phyloP scores from a whole-genome alignment of 2,113 vertebrate species.

The Corythoichthys intestinalis region DNA sequence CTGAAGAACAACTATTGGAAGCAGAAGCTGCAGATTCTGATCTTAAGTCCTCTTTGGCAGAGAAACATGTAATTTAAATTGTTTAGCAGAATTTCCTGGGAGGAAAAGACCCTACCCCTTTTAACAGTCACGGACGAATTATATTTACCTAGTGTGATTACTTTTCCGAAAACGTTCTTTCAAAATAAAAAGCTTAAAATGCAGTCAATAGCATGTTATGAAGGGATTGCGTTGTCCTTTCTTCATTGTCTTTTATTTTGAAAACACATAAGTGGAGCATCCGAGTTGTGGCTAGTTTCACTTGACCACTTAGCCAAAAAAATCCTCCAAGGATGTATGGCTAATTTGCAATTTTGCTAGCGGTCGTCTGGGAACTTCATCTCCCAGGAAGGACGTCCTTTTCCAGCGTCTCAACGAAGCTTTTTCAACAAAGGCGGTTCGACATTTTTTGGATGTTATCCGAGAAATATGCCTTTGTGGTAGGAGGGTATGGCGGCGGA shows the following conservation, averaged over 20 bases:
- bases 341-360: conserved; percentile 19
- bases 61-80: not conserved
- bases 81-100: not conserved
- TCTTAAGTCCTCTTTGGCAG: not conserved
- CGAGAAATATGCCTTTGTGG: conserved; percentile 21
- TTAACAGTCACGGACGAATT: not conserved
- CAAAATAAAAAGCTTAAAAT: not conserved
- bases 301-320: conserved; percentile 13
- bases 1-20: not conserved
- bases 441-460: not conserved
- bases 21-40: not conserved
- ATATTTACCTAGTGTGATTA: not conserved
- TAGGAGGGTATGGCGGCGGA: conserved; percentile 68
- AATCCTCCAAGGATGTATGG: conserved; percentile 30
- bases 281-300: not conserved
- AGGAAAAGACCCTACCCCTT: not conserved
- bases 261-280: not conserved
- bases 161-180: not conserved
- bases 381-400: conserved; percentile 12
- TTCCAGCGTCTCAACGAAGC: not conserved
- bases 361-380: conserved; percentile 19
- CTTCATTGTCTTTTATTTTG: not conserved
- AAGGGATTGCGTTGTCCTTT: too few species aligned
- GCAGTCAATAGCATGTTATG: accelerated
- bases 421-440: not conserved